phyloP scores from a whole-genome alignment of 2,113 vertebrate species.

The Protobothrops flavoviridis region DNA sequence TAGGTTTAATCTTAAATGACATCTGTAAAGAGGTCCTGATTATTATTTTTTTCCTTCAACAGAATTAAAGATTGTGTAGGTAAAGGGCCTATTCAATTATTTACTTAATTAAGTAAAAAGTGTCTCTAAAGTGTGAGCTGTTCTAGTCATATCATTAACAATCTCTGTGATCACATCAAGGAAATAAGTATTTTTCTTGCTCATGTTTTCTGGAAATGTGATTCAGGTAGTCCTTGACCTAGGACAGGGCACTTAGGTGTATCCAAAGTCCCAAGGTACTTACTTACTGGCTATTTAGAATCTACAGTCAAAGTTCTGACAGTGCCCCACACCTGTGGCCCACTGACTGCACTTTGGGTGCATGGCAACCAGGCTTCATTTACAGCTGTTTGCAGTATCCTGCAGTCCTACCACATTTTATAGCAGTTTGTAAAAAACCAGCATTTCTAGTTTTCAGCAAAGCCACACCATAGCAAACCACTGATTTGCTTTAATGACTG shows the following conservation, averaged over 20 bases:
- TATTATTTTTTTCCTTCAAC: background rate
- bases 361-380: background rate
- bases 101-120: background rate
- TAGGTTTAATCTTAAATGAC: background rate
- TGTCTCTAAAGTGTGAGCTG: background rate
- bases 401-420: background rate
- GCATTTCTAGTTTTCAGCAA: background rate
- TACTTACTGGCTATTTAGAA: background rate
- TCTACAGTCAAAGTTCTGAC: background rate
- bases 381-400: background rate
- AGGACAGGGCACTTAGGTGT: background rate
- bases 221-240: background rate
- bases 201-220: background rate
- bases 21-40: background rate
- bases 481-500: background rate
- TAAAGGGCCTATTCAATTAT: background rate
- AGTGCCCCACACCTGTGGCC: background rate
- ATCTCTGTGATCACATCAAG: background rate
- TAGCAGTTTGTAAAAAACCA: background rate
- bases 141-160: background rate
- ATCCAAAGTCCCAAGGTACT: background rate
- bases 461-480: background rate
- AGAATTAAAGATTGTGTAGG: background rate
- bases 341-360: background rate
- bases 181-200: background rate